Conservation (phyloP, 2,888 invertebrate genomes). For the Drosophila recens region DNA sequence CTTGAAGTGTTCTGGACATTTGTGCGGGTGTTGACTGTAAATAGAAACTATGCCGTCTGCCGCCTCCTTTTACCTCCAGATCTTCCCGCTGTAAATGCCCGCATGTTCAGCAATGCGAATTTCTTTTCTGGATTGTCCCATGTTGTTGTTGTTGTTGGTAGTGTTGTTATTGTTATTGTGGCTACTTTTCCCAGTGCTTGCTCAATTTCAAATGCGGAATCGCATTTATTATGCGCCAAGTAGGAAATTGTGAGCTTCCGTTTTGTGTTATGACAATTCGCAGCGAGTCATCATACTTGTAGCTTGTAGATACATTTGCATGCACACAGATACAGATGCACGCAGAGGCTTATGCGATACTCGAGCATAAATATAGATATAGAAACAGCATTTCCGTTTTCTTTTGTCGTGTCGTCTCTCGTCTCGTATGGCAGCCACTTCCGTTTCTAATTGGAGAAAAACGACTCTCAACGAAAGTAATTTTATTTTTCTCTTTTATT, state of each 20-base stretch:
- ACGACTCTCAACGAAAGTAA: conserved; percentile 25
- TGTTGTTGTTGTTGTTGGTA: conserved; percentile 16
- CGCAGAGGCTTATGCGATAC: conserved; percentile 21
- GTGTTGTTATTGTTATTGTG: neutral
- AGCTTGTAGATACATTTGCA: neutral
- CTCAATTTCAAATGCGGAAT: conserved; percentile 61
- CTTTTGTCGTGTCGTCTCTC: conserved; percentile 3
- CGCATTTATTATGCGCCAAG: conserved; percentile 73
- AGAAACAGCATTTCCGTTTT: conserved; percentile 75
- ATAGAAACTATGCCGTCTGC: too few species aligned
- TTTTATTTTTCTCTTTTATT: conserved; percentile 2
- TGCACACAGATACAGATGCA: neutral
- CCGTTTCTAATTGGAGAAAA: conserved; percentile 72
- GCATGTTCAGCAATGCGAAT: conserved; percentile 24
- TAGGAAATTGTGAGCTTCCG: conserved; percentile 81
- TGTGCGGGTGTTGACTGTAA: conserved; percentile 14
- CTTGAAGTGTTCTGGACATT: conserved; percentile 2
- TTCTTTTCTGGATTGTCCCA: conserved; percentile 35
- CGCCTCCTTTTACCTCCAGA: neutral
- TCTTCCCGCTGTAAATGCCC: neutral
- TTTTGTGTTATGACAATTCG: conserved; percentile 76
- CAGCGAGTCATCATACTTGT: conserved; percentile 40
- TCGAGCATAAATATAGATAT: conserved; percentile 65
- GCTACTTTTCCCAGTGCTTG: conserved; percentile 29
- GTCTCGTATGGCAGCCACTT: conserved; percentile 69